Evolutionary conservation across 2,797 vertebrate genomes (phyloP), one percentile per base, ranked within the genome.

Genomic region (Crotalus adamanteus): DNA sequence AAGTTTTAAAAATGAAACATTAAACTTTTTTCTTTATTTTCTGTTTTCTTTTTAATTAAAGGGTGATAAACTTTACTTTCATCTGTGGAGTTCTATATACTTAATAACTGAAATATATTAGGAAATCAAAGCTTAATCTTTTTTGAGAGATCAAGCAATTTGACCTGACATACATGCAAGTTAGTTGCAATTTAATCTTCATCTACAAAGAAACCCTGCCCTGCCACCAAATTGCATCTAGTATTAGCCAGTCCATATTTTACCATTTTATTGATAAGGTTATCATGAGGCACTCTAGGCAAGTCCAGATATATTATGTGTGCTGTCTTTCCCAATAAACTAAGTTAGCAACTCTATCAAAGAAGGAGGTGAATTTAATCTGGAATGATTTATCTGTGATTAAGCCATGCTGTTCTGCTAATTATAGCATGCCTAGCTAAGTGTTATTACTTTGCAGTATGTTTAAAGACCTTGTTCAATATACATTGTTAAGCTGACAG

Each of bases 111-210:
- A 65, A 88, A 86, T 85, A 85, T 2, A 14, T 65, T 65, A 57
- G 1, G 26, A n/a, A 0, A 0, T 2, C 11, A 86, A 0, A 69
- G 1, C 0, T 0, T 91, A 0, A 83, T 59, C 69, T 6, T 47
- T 9, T 89, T 61, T 28, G n/a, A 37, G 26, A 56, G 20, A 18
- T 26, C 1, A 12, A 89, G 25, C n/a, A 6, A 37, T n/a, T 65
- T 83, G 56, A 83, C 20, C 37, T 91, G 31, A 18, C 59, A 89
- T 87, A 26, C 3, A n/a, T 28, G 6, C 1, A 47, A 28, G 5
- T 89, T 85, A 85, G 56, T 83, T 89, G 69, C 13, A 61, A 55
- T n/a, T 83, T 53, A 5, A 56, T 26, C 31, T 51, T 88, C 18
- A 60, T 20, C 11, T 18, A 53, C 31, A 11, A 31, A 22, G 7